phyloP scores from a whole-genome alignment of 1,140 invertebrate genomes.

The Conus betulinus region DNA sequence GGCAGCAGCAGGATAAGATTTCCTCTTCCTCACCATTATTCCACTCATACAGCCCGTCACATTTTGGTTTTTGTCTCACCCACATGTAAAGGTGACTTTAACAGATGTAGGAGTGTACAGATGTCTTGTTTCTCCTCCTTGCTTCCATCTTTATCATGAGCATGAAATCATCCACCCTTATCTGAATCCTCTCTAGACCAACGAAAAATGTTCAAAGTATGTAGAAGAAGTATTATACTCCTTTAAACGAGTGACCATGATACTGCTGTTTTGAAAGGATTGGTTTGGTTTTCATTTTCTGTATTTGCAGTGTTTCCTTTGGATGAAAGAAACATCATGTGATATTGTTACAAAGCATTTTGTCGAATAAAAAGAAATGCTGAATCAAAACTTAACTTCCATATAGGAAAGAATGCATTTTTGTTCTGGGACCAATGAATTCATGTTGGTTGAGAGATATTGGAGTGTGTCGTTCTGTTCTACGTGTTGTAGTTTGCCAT shows the following conservation, averaged over 20 bases:
- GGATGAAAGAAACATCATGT: not conserved
- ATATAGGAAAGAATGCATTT: not conserved
- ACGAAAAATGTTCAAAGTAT: not conserved
- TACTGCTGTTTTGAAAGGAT: not conserved
- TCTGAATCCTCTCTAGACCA: not conserved
- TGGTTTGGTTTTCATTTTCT: not conserved
- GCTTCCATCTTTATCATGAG: not conserved
- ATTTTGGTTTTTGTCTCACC: not conserved
- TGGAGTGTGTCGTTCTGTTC: too few relatives aligned
- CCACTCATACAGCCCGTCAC: not conserved
- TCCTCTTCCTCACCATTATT: not conserved
- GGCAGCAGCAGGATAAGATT: too few relatives aligned
- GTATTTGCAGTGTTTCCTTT: not conserved
- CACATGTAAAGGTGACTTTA: not conserved
- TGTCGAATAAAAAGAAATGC: not conserved
- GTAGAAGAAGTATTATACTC: not conserved
- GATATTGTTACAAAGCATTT: not conserved
- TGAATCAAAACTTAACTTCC: not conserved
- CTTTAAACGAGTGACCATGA: not conserved
- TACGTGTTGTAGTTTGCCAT: too few relatives aligned
- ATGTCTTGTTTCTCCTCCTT: not conserved
- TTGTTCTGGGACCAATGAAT: constrained; percentile 7
- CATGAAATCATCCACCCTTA: not conserved
- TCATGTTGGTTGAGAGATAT: not conserved
- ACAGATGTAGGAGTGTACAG: not conserved